Base-by-base conservation (phyloP, 2,113 vertebrate genomes). In the Paralichthys olivaceus region DNA sequence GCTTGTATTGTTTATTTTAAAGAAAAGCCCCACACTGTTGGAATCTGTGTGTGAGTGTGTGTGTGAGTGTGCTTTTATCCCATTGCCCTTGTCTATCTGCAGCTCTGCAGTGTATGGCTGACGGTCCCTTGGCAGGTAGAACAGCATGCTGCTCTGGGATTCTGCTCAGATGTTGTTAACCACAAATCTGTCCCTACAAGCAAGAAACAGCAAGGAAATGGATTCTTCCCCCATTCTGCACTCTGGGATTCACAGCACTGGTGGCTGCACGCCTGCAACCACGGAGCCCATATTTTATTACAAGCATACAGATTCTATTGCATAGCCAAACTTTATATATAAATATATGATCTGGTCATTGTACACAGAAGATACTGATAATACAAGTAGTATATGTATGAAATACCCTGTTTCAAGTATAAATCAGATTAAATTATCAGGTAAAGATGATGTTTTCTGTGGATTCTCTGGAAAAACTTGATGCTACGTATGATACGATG, bases 161-260 rank as follows among this genome's bases (percentile, higher is more conserved):
- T 76, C 65, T 72, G 79, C 61, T 88, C 87, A 84, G 79, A 90
- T 82, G 80, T 75, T 86, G 70, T 78, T 74, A 80, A 80, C 80
- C 83, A 79, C 78, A 86, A 73, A 89, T 87, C 60, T 73, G 76
- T 86, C 81, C 81, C 74, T 60, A 59, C 69, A 77, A 86, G 88
- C 67, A 68, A 56, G 75, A 73, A 86, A 77, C 69, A 19, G 80
- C 64, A 32, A 80, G 57, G 71, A 78, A 84, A 86, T 84, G 79
- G 79, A 85, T 83, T 76, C 65, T 45, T 43, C 68, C 56, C 51
- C 17, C 17, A 28, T 76, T 69, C 70, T 57, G 47, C 74, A 79
- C 68, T 55, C 66, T 25, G 58, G 61, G 54, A 72, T 20, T 68
- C 58, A 49, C 22, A 69, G 70, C 0, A 67, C 51, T 55, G 19